These are phyloP conservation scores for Antitype chi DNA, from an alignment of 2,888 invertebrate species.

Conservation along the genomic window DNA sequence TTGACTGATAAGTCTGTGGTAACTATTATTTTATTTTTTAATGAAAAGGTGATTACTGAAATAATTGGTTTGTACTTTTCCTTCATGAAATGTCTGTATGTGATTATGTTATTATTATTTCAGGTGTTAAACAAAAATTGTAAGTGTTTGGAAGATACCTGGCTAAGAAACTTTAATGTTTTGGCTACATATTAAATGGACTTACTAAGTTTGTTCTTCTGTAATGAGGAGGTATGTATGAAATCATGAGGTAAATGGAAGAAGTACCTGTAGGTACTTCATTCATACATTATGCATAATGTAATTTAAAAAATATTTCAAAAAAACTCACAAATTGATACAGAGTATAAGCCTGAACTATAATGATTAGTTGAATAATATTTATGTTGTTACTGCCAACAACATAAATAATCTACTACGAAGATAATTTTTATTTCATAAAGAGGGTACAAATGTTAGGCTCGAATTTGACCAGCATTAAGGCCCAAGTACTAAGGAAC, in stretches of 20 bases:
- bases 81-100: neutral
- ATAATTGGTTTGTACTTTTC: conserved; percentile 22
- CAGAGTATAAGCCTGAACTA: neutral
- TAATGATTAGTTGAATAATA: neutral
- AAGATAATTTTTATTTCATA: neutral
- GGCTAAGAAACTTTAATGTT: conserved; percentile 6
- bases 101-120: conserved; percentile 27
- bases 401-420: neutral
- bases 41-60: conserved; percentile 42
- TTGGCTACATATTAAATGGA: conserved; percentile 9
- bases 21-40: conserved; percentile 62
- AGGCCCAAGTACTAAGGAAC: neutral
- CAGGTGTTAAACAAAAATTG: conserved; percentile 22
- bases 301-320: neutral
- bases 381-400: neutral
- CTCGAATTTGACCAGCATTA: neutral
- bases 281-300: neutral
- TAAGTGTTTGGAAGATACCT: conserved; percentile 16
- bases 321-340: neutral
- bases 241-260: neutral
- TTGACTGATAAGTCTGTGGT: conserved; percentile 69
- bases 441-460: neutral
- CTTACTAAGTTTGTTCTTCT: conserved; percentile 29
- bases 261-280: neutral
- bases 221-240: conserved; percentile 41